Evolutionary conservation across 2,113 vertebrate genomes (phyloP).

Genomic region (Perca schrenkii): DNA sequence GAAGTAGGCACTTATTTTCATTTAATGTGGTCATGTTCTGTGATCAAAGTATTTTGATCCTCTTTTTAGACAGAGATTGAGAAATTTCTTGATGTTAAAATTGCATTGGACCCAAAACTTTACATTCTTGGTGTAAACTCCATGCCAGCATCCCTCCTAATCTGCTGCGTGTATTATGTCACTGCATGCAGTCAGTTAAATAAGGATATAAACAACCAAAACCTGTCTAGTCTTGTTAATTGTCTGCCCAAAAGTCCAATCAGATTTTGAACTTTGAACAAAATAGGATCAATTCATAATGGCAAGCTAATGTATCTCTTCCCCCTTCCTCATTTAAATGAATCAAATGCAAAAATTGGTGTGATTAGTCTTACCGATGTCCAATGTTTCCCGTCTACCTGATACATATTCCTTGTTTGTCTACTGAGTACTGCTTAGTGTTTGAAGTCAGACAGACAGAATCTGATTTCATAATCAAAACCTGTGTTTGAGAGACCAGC

Average conservation of each 20-base stretch:
- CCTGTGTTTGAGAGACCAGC: background rate
- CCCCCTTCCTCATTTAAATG: background rate
- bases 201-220: background rate
- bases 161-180: background rate
- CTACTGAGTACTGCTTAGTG: background rate
- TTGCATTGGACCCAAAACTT: background rate
- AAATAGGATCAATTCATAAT: background rate
- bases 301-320: background rate
- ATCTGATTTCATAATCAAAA: background rate
- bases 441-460: background rate
- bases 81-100: background rate
- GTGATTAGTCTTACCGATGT: background rate
- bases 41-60: background rate
- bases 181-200: conserved; percentile 7
- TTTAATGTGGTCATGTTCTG: background rate
- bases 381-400: background rate
- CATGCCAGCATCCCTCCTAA: background rate
- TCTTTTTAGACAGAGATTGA: background rate
- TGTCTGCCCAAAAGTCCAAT: background rate
- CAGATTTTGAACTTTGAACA: background rate
- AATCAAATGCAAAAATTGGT: background rate
- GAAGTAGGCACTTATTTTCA: background rate
- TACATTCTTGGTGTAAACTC: background rate
- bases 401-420: background rate
- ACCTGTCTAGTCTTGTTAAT: background rate